Evolutionary conservation across 2,888 invertebrate genomes (phyloP).

Genomic region (Sphaerophoria rueppellii): DNA sequence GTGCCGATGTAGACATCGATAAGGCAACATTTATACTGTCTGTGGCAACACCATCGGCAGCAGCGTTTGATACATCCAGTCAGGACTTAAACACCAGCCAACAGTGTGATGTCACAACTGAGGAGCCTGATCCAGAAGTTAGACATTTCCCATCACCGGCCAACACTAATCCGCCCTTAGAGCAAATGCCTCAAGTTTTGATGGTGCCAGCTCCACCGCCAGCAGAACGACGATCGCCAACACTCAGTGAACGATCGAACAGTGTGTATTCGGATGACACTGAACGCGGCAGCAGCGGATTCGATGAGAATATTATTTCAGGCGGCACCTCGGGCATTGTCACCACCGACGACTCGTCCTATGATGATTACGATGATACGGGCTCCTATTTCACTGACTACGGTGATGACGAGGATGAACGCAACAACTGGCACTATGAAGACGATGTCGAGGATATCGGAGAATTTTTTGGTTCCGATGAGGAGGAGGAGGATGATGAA

Average conservation of each 20-base stretch:
- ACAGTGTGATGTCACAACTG: conserved; percentile 52
- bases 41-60: conserved; percentile 75
- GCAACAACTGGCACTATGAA: conserved; percentile 26
- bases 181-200: conserved; percentile 24
- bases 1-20: conserved; percentile 75
- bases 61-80: conserved; percentile 74
- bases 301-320: conserved; percentile 78
- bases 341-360: conserved; percentile 73
- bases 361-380: conserved; percentile 48
- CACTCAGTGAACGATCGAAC: conserved; percentile 46
- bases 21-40: conserved; percentile 76
- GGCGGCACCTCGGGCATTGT: conserved; percentile 80
- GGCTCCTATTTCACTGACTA: conserved; percentile 31
- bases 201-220: conserved; percentile 31
- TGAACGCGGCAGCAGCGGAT: conserved; percentile 78
- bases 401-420: conserved; percentile 27
- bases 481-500: conserved; percentile 12
- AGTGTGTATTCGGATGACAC: conserved; percentile 59
- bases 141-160: conserved; percentile 77
- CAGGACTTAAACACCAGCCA: conserved; percentile 74
- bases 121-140: conserved; percentile 66
- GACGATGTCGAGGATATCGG: conserved; percentile 40
- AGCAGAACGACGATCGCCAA: conserved; percentile 53
- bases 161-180: conserved; percentile 65
- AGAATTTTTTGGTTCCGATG: conserved; percentile 1